phyloP scores from a whole-genome alignment of 2,113 vertebrate genomes.

The Electrona antarctica region DNA sequence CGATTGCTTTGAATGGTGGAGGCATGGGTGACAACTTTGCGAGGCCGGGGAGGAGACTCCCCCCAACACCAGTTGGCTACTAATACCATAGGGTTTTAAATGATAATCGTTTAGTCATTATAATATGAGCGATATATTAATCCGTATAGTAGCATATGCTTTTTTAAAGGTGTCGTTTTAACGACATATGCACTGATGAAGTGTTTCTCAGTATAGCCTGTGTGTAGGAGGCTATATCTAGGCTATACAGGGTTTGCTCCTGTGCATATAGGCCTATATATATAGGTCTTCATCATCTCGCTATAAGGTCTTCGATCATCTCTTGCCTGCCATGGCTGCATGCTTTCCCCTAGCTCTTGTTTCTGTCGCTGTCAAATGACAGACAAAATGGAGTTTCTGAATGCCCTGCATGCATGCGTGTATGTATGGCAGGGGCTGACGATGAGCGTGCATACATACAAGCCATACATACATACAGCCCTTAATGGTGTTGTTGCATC shows the following conservation, averaged over 20 bases:
- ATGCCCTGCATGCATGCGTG: slow-evolving; percentile 50
- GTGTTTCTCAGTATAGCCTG: slow-evolving; percentile 2
- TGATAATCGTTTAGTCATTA: background rate
- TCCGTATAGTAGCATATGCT: background rate
- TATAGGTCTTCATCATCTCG: background rate
- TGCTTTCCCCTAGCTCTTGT: slow-evolving; percentile 47
- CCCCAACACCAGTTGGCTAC: slow-evolving; percentile 14
- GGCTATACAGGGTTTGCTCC: too few species aligned
- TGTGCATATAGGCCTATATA: background rate
- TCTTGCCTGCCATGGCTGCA: slow-evolving; percentile 35
- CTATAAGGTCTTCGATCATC: background rate
- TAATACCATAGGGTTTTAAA: background rate
- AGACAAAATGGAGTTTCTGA: slow-evolving; percentile 67
- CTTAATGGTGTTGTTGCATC: slow-evolving; percentile 50
- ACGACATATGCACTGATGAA: slow-evolving; percentile 22
- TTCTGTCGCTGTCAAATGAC: slow-evolving; percentile 47
- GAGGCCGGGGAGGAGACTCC: slow-evolving; percentile 43
- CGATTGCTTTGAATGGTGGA: slow-evolving; percentile 34
- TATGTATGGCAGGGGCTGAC: slow-evolving; percentile 6
- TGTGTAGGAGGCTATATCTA: too few species aligned
- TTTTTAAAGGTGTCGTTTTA: slow-evolving; percentile 11
- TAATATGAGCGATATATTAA: background rate
- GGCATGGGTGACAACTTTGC: slow-evolving; percentile 46
- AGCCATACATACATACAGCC: slow-evolving; percentile 20
- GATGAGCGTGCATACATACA: slow-evolving; percentile 3